These are phyloP conservation scores for Hirtodrosophila confusa DNA, from an alignment of 2,888 invertebrate species.

Conservation along the genomic window DNA sequence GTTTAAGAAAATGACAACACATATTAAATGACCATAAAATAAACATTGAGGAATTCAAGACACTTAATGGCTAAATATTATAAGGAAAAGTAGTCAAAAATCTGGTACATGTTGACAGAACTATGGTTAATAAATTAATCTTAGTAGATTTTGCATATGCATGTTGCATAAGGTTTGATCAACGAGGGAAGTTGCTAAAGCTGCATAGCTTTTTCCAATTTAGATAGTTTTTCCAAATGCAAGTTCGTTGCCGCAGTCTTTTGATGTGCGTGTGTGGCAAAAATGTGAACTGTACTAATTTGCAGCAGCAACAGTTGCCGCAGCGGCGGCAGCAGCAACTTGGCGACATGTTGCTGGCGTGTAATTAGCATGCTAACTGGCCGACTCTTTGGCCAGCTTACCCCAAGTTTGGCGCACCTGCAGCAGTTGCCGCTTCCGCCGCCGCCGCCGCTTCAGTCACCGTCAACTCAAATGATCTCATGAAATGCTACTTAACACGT, in stretches of 20 bases:
- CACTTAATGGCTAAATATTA: no score
- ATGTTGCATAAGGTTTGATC: no score
- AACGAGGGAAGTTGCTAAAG: no score
- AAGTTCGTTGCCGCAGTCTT: conserved; percentile 40
- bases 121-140: no score
- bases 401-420: conserved; percentile 54
- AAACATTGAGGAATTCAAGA: no score
- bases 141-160: no score
- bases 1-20: no score
- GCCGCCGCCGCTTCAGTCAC: conserved; percentile 15
- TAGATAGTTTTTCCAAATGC: not conserved
- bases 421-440: conserved; percentile 44
- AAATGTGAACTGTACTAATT: conserved; percentile 37
- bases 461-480: conserved; percentile 67
- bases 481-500: conserved; percentile 74
- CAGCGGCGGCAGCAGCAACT: conserved; percentile 30
- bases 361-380: conserved; percentile 72
- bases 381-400: conserved; percentile 25
- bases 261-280: conserved; percentile 35
- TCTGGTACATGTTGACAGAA: no score
- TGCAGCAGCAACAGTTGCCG: conserved; percentile 22
- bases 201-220: not conserved
- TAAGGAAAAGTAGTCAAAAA: no score
- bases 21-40: no score
- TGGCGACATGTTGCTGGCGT: conserved; percentile 61